These are phyloP conservation scores for Botia kubotai DNA, from an alignment of 2,797 vertebrate genomes.

Conservation along the genomic window DNA sequence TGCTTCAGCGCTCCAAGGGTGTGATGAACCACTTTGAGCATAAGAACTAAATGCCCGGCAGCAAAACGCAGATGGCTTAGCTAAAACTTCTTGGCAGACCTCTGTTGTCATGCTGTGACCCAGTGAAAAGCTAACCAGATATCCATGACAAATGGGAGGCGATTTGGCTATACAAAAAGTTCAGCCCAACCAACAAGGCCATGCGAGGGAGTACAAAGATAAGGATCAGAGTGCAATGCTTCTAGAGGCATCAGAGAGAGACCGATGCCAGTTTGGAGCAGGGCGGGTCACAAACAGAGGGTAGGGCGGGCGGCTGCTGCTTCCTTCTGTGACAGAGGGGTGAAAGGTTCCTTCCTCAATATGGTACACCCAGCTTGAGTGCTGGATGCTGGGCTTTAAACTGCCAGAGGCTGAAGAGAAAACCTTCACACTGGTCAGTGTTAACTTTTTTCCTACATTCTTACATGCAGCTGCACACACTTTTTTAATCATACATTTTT, in stretches of 20 bases:
- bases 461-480: slow-evolving; percentile 35
- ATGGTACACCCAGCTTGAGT: slow-evolving; percentile 31
- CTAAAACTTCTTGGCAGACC: slow-evolving; percentile 9
- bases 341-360: slow-evolving; percentile 57
- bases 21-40: slow-evolving; percentile 9
- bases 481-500: slow-evolving; percentile 30
- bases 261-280: not conserved
- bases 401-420: slow-evolving; percentile 33
- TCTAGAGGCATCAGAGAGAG: slow-evolving; percentile 19
- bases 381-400: slow-evolving; percentile 41
- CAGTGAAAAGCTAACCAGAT: slow-evolving; percentile 22
- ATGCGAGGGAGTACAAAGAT: not conserved
- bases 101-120: slow-evolving; percentile 14
- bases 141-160: slow-evolving; percentile 30
- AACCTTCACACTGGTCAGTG: slow-evolving; percentile 26
- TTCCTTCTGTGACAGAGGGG: slow-evolving; percentile 39
- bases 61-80: slow-evolving; percentile 13
- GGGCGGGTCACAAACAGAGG: not conserved
- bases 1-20: not conserved
- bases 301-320: slow-evolving; percentile 13
- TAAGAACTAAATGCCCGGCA: slow-evolving; percentile 11
- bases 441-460: slow-evolving; percentile 26
- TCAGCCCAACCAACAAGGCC: not conserved
- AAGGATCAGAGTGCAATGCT: slow-evolving; percentile 17
- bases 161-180: not conserved